Evolutionary conservation across 2,797 vertebrate species (phyloP).

Genomic region (Typhlichthys subterraneus): DNA sequence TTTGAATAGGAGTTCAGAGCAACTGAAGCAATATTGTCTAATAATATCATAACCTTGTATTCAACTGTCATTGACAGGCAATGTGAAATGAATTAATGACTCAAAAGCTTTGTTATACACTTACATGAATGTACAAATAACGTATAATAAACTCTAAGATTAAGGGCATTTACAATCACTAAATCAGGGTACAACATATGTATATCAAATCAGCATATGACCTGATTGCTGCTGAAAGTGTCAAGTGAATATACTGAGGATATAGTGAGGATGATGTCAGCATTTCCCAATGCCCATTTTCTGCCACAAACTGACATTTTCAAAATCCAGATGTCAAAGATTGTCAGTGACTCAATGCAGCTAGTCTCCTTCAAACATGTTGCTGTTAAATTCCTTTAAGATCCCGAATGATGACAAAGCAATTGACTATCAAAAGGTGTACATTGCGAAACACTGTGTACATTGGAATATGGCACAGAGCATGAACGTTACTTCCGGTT

Average conservation of each 20-base stretch:
- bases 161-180: constrained; percentile 12
- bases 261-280: constrained; percentile 22
- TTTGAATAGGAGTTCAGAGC: constrained; percentile 42
- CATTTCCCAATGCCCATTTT: constrained; percentile 8
- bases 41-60: constrained; percentile 25
- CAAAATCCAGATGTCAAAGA: constrained; percentile 38
- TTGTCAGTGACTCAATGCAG: constrained; percentile 49
- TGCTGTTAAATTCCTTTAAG: constrained; percentile 21
- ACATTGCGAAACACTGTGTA: constrained; percentile 53
- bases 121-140: too few species aligned
- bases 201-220: background rate
- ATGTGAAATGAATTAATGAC: background rate
- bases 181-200: constrained; percentile 1
- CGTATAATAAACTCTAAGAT: background rate
- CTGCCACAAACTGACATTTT: constrained; percentile 15
- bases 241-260: constrained; percentile 5
- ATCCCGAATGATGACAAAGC: too few species aligned
- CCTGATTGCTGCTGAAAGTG: constrained; percentile 7
- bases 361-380: constrained; percentile 1
- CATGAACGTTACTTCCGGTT: constrained; percentile 61
- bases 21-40: constrained; percentile 23
- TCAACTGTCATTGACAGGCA: background rate
- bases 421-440: constrained; percentile 14
- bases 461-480: constrained; percentile 52
- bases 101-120: background rate